Evolutionary conservation across 2,888 invertebrate species (phyloP).

Genomic region (Caenorhabditis sp.): DNA sequence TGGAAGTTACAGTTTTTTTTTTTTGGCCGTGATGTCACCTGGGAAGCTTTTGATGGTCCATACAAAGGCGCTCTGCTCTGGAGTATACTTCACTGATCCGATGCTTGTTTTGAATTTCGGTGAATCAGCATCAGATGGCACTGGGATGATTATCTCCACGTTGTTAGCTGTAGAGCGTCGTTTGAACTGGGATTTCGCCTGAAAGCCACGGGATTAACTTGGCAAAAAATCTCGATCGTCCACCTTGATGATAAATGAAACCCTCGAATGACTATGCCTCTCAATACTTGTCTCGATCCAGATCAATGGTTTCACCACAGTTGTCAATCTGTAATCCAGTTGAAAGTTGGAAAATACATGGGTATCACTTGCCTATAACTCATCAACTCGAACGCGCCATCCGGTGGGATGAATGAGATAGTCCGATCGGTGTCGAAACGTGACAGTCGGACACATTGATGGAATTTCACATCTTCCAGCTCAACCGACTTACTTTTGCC

Average conservation of each 20-base stretch:
- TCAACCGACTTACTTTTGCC: constrained; percentile 93
- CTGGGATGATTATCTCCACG: constrained; percentile 97
- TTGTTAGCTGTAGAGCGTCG: constrained; percentile 97
- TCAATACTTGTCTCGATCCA: constrained; percentile 99
- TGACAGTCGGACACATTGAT: constrained; percentile 96
- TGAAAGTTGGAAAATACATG: no score
- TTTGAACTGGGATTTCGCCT: constrained; percentile 97
- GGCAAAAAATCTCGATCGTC: neutral
- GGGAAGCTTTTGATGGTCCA: constrained; percentile 87
- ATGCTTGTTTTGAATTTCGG: constrained; percentile 89
- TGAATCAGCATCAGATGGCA: constrained; percentile 97
- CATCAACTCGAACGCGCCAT: constrained; percentile 98
- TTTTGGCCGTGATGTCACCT: constrained; percentile 67
- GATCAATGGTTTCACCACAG: constrained; percentile 92
- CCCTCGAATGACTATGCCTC: constrained; percentile 96
- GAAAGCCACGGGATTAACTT: constrained; percentile 31
- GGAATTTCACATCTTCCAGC: constrained; percentile 98
- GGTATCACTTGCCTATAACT: constrained; percentile 71
- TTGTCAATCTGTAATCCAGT: constrained; percentile 60
- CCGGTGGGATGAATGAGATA: constrained; percentile 94
- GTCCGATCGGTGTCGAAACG: constrained; percentile 98
- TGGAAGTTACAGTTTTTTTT: no score
- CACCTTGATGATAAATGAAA: constrained; percentile 97
- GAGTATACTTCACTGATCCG: constrained; percentile 97
- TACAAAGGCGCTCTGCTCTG: constrained; percentile 96